phyloP scores from a whole-genome alignment of 2,113 vertebrate species.

The Mystacornis crossleyi region DNA sequence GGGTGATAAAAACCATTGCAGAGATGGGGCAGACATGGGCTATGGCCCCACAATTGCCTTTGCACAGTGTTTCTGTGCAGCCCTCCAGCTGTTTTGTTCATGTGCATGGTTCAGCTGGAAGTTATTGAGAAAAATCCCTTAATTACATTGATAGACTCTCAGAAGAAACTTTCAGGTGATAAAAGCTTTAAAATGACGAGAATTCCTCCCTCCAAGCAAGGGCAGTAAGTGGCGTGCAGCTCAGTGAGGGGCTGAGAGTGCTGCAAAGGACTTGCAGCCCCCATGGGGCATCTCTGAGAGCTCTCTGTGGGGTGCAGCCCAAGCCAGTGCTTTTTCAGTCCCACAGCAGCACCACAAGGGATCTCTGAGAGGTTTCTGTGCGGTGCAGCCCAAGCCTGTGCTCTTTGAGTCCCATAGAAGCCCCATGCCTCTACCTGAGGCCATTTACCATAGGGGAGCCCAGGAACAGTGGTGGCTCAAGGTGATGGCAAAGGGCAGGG shows the following conservation, averaged over 20 bases:
- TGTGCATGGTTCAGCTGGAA: accelerated
- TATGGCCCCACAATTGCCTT: accelerated
- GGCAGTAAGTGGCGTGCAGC: accelerated
- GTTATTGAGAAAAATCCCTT: neutral
- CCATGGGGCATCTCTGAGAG: too few relatives aligned
- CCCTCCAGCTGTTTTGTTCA: accelerated
- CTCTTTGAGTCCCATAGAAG: accelerated
- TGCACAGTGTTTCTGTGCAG: accelerated
- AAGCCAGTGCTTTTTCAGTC: neutral
- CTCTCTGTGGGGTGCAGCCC: too few relatives aligned
- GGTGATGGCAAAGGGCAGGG: accelerated
- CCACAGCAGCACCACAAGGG: neutral
- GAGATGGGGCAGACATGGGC: neutral
- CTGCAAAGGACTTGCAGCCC: accelerated
- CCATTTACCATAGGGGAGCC: accelerated
- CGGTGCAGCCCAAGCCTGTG: too few relatives aligned
- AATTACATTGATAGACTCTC: neutral
- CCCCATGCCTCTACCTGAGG: accelerated
- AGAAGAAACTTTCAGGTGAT: neutral
- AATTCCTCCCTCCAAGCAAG: neutral
- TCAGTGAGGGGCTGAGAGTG: accelerated
- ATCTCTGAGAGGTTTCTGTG: neutral
- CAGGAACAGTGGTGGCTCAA: accelerated
- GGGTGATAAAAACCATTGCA: neutral
- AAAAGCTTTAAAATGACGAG: neutral